A percentile compares a stretch with the other conserved stretches of the same genome.
Evolutionary conservation across 2,888 invertebrate species (phyloP).

Genomic region (Stenodera caucasica): DNA sequence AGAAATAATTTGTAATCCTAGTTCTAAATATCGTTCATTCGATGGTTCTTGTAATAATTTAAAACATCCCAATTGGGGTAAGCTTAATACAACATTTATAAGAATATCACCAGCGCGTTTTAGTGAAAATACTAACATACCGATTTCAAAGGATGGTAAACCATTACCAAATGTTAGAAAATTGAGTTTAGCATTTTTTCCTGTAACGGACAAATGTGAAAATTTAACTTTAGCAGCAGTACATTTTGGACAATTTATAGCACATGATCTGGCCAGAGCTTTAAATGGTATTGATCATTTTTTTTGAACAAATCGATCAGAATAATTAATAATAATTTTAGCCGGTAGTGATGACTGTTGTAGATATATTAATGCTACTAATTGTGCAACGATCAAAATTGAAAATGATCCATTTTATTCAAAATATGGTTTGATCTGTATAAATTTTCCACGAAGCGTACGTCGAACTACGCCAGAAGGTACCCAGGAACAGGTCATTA

Average conservation of each 20-base stretch:
- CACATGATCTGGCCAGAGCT: slow-evolving; percentile 45
- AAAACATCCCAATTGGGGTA: slow-evolving; percentile 35
- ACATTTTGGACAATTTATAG: slow-evolving; percentile 51
- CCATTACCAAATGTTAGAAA: slow-evolving; percentile 39
- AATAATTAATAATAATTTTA: background rate
- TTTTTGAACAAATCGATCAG: slow-evolving; percentile 1
- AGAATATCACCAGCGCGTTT: slow-evolving; percentile 32
- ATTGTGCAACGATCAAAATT: slow-evolving; percentile 45
- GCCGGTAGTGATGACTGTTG: slow-evolving; percentile 21
- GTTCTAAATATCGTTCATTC: slow-evolving; percentile 26
- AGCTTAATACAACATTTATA: slow-evolving; percentile 25
- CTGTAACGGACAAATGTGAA: slow-evolving; percentile 32
- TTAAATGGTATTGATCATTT: slow-evolving; percentile 9
- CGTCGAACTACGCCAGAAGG: background rate
- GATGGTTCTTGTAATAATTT: slow-evolving; percentile 37
- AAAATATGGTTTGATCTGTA: slow-evolving; percentile 45
- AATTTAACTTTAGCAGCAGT: slow-evolving; percentile 39
- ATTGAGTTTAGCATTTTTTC: slow-evolving; percentile 37
- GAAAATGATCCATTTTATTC: slow-evolving; percentile 47
- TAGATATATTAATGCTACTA: background rate
- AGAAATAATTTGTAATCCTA: slow-evolving; percentile 9
- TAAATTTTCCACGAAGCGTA: slow-evolving; percentile 48
- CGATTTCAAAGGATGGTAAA: slow-evolving; percentile 25
- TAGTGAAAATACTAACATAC: slow-evolving; percentile 23
- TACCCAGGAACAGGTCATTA: background rate